Evolutionary conservation across 2,113 vertebrate species (phyloP), one percentile per base, ranked within the genome.

Genomic region (Eretmodus cyanostictus): DNA sequence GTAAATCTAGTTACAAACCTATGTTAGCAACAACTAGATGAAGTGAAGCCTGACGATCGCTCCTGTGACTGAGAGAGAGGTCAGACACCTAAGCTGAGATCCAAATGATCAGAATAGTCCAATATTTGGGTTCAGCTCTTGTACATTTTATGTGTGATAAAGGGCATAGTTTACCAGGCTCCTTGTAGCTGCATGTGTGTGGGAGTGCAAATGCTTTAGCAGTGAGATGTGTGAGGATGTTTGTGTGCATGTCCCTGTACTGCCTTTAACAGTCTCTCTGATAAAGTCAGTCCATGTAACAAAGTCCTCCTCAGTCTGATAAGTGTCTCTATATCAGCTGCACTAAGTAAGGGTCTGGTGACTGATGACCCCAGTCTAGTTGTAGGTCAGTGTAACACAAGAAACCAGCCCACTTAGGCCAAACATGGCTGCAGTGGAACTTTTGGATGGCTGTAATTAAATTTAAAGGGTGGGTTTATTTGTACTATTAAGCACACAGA

Each of bases 361-460:
- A 83, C 49, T 14, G 17, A 9, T 76, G 82, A 89, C 47, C 80
- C 34, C 8, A 49, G 4, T 79, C 3, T 11, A 49, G 45, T 73
- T 90, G 76, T 89, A 40, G 84, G 84, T 89, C 86, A 84, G 38
- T 71, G 51, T 90, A 79, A 89, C 54, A 63, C 63, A 54, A 80
- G 45, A 92, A 84, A 82, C 57, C 63, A 61, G 36, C 31, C 8
- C 1, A 3, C 29, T 19, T 12, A 34, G 61, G 59, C 29, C 71
- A 82, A 87, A 86, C 22, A 29, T 31, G 36, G 31, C 14, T 22
- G 14, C 31, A 34, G 14, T 38, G n/a, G 7, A 53, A 17, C 29
- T 42, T 31, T 78, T 47, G 24, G 6, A 17, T 11, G 24, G 7
- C 7, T 49, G 24, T 31, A 49, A 19, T 78, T 49, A 29, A 49